Base-by-base conservation (phyloP, 53 echinoderm and acorn worm genomes). In the Astropecten irregularis region DNA sequence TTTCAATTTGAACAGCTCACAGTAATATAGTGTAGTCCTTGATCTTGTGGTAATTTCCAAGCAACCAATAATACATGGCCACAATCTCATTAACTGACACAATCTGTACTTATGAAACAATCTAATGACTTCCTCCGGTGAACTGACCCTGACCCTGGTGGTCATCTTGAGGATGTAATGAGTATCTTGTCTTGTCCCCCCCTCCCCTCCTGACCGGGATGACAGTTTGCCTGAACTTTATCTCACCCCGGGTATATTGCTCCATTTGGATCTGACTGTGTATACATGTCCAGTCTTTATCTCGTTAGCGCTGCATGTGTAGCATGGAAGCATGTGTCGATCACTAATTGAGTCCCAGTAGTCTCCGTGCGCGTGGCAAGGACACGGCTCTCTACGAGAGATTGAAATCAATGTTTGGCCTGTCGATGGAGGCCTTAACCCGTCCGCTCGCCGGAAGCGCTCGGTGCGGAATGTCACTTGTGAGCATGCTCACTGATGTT, bases 201-300 rank as follows among this genome's bases (percentile, higher is more conserved):
- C n/a, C 8, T 18, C 65, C 65, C n/a, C n/a, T n/a, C n/a, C n/a
- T n/a, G n/a, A n/a, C n/a, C n/a, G n/a, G n/a, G n/a, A n/a, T n/a
- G n/a, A n/a, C n/a, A 35, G 39, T 9, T 21, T 54, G 54, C 54
- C 3, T 37, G 22, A 37, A 65, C n/a, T 65, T 20, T n/a, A 37
- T 3, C 19, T 37, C 11, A 13, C 39, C 39, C 33, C 22, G 1
- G 31, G 62, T 28, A 15, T 3, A 32, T 32, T 61, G 13, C 18
- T 6, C 30, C 9, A 26, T 56, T 40, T 42, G 23, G 33, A 37
- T 15, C 56, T 25, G 40, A 57, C 59, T 40, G 58, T 39, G 56
- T 39, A 74, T 74, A n/a, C n/a, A n/a, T n/a, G n/a, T 74, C 74
- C 74, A 39, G 57, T 74, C 74, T 55, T 55, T 74, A 74, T 57